Evolutionary conservation across 2,797 vertebrate genomes (phyloP).

Genomic region (Denticeps clupeoides): DNA sequence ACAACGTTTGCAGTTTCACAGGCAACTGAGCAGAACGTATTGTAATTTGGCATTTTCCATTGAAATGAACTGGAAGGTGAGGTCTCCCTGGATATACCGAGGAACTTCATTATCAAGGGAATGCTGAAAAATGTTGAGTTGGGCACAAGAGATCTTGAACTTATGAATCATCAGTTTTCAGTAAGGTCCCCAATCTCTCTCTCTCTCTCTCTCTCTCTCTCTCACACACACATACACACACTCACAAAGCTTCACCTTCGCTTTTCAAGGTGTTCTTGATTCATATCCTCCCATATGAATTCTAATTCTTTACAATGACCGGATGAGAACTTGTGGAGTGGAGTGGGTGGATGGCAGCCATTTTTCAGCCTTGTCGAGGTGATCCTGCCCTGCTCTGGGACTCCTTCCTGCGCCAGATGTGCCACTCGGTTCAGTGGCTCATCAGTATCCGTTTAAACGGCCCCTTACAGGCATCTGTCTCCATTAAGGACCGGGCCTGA

Average conservation of each 20-base stretch:
- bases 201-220: background rate
- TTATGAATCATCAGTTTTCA: slow-evolving; percentile 6
- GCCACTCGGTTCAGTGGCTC: slow-evolving; percentile 30
- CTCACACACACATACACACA: too few species aligned
- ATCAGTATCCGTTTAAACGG: slow-evolving; percentile 50
- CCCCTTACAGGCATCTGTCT: slow-evolving; percentile 43
- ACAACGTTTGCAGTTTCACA: too few species aligned
- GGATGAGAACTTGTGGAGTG: background rate
- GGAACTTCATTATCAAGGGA: background rate
- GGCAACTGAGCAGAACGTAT: background rate
- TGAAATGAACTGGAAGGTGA: background rate
- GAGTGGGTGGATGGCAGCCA: background rate
- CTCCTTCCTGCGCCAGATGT: slow-evolving; percentile 4
- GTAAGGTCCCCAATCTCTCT: background rate
- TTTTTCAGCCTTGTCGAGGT: slow-evolving; percentile 17
- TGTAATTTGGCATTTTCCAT: background rate
- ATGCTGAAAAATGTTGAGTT: background rate
- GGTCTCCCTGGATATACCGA: slow-evolving; percentile 1
- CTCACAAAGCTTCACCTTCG: background rate
- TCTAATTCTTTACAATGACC: slow-evolving; percentile 15
- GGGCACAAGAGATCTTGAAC: background rate
- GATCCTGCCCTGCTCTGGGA: slow-evolving; percentile 9
- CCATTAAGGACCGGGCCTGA: slow-evolving; percentile 7
- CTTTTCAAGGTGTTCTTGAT: background rate
- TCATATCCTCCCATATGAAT: slow-evolving; percentile 1